Conservation (phyloP, 2,888 invertebrate genomes). For the Eupithecia tripunctaria region DNA sequence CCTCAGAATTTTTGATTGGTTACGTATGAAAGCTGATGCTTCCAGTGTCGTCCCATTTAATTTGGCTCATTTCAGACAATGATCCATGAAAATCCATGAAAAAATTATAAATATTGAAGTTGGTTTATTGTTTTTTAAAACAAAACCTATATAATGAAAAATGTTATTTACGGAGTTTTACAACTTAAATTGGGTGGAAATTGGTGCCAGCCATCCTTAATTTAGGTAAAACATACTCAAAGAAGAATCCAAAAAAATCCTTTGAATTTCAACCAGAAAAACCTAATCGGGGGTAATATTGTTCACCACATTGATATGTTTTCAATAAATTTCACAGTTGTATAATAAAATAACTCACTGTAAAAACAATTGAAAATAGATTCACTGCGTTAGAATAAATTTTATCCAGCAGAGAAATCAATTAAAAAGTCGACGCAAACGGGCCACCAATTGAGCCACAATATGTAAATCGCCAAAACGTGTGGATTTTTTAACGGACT, state of each 20-base stretch:
- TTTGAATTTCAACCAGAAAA: not conserved
- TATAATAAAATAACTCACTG: constrained; percentile 9
- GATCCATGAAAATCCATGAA: too few species aligned
- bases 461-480: not conserved
- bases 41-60: too few species aligned
- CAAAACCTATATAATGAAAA: too few species aligned
- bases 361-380: not conserved
- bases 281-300: not conserved
- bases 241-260: not conserved
- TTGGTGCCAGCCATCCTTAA: not conserved
- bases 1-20: too few species aligned
- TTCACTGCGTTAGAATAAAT: constrained; percentile 2
- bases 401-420: not conserved
- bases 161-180: too few species aligned
- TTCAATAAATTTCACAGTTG: constrained; percentile 1
- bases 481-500: not conserved
- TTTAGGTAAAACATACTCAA: not conserved
- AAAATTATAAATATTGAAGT: too few species aligned
- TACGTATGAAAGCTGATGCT: too few species aligned
- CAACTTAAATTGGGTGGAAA: not conserved
- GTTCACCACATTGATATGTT: not conserved
- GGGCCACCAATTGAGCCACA: not conserved
- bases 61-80: too few species aligned
- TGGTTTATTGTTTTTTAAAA: too few species aligned
- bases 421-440: constrained; percentile 7